These are phyloP conservation scores for Eupristina koningsbergeri DNA, from an alignment of 1,140 invertebrate species.

Conservation along the genomic window DNA sequence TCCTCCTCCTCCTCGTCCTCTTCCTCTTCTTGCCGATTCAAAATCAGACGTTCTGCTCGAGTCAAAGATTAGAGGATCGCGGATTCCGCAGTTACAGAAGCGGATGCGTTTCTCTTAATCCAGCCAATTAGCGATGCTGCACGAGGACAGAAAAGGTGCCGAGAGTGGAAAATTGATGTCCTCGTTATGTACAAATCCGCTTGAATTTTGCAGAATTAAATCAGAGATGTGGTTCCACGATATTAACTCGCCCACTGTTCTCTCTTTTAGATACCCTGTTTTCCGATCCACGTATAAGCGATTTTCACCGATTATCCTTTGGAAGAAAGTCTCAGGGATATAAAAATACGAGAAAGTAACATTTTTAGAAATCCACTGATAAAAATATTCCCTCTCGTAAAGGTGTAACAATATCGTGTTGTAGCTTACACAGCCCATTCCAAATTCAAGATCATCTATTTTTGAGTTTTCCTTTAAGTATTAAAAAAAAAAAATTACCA, in stretches of 20 bases:
- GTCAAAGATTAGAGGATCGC: neutral
- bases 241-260: neutral
- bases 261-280: neutral
- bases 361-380: too few species aligned
- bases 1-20: neutral
- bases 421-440: too few species aligned
- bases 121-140: conserved; percentile 33
- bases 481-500: too few species aligned
- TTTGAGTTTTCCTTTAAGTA: too few species aligned
- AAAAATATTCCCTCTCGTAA: too few species aligned
- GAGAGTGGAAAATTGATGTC: conserved; percentile 30
- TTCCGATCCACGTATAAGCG: neutral
- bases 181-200: conserved; percentile 24
- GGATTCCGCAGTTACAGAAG: conserved; percentile 4
- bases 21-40: neutral
- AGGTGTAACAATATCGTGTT: too few species aligned
- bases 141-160: neutral
- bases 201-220: conserved; percentile 3
- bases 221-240: neutral
- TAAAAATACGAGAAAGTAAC: too few species aligned
- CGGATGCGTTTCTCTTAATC: conserved; percentile 40
- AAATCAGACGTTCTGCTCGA: neutral
- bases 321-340: too few species aligned
- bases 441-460: too few species aligned
- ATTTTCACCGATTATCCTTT: neutral